Base-by-base conservation (phyloP, 1,140 invertebrate genomes). In the Aphelinus certus region DNA sequence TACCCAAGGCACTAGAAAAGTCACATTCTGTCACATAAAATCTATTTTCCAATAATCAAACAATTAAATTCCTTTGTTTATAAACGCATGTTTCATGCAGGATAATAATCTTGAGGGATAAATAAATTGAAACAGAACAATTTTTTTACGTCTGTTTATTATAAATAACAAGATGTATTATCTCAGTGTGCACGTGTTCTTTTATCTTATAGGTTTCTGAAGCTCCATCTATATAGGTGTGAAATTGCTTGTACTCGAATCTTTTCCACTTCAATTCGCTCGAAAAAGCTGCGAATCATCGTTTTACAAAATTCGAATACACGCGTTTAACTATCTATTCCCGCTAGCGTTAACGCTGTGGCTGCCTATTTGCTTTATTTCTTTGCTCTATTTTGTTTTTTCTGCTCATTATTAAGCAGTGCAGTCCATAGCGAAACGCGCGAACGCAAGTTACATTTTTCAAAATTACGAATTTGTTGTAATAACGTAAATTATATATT, bases 121-220 rank as follows among this genome's bases (percentile, higher is more conserved):
- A 73, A 63, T 60, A 46, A 65, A 63, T 70, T 60, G 57, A 7
- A 53, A 43, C 51, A 75, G 42, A 46, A 71, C 81, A 71, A 73
- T 77, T 81, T 81, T 80, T 84, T 80, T 60, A 78, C 67, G 76
- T 78, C 68, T 63, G 70, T 88, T 88, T 88, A 87, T 87, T 87
- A 87, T 86, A 87, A 88, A 88, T 87, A 88, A 87, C 85, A 87
- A 85, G 81, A 86, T 87, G 83, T 86, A 87, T 67, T 87, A 83
- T 85, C 78, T 84, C 80, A 79, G 84, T 88, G 87, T 83, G 85
- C 83, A 87, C 71, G 85, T 87, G 80, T 85, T 78, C 77, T 83
- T 84, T 84, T 80, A 80, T 76, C 47, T 71, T 73, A 71, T 76
- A 81, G 79, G 78, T 81, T 75, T 74, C n/a, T 77, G 73, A 78